Conservation (phyloP, 2,888 invertebrate species). For the Eledona agricola region DNA sequence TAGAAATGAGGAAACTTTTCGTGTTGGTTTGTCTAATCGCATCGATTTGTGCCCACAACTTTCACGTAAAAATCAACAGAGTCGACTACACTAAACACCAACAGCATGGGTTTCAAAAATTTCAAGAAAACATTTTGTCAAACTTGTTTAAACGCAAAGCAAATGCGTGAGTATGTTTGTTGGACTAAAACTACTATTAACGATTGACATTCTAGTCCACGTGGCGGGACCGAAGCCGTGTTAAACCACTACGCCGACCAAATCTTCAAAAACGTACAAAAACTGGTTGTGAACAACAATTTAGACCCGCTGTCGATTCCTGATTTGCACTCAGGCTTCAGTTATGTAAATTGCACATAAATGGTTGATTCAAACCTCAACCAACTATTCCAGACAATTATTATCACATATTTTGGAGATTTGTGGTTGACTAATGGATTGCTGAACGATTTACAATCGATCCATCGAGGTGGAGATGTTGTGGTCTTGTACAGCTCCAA, state of each 20-base stretch:
- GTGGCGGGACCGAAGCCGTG: slow-evolving; percentile 1
- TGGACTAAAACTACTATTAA: no score
- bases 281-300: slow-evolving; percentile 60
- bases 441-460: not conserved
- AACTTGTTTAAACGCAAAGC: no score
- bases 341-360: slow-evolving; percentile 58
- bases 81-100: no score
- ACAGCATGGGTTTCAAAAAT: no score
- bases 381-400: not conserved
- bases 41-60: no score
- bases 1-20: no score
- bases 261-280: slow-evolving; percentile 61
- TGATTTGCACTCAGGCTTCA: slow-evolving; percentile 63
- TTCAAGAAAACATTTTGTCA: no score
- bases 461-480: not conserved
- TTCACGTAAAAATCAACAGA: no score
- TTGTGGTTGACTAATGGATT: not conserved
- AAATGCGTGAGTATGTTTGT: no score
- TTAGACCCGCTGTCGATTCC: slow-evolving; percentile 66
- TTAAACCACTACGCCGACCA: slow-evolving; percentile 61
- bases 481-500: not conserved
- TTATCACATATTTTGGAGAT: not conserved
- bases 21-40: no score
- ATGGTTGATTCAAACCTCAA: not conserved
- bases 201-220: no score